phyloP scores from a whole-genome alignment of 2,888 invertebrate genomes.

The Eumacrocentrus americanus region DNA sequence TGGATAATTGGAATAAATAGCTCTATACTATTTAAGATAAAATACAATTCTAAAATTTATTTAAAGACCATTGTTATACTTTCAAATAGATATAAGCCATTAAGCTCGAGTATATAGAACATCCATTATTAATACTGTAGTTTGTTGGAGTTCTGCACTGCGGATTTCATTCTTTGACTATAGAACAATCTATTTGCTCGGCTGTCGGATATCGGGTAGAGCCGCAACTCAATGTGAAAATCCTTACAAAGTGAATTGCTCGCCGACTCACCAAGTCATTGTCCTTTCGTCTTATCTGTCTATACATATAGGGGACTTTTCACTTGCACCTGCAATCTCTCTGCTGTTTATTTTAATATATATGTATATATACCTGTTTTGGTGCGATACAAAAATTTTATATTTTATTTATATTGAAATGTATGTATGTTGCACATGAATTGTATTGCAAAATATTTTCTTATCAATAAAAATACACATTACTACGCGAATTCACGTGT shows the following conservation, averaged over 20 bases:
- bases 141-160: background rate
- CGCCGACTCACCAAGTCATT: constrained; percentile 4
- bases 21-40: background rate
- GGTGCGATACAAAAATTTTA: too few species aligned
- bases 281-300: background rate
- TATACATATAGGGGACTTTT: background rate
- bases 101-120: too few species aligned
- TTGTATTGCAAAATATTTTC: background rate
- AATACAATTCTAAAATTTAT: constrained; percentile 10
- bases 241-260: constrained; percentile 21
- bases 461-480: background rate
- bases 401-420: background rate
- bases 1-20: background rate
- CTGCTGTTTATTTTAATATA: background rate
- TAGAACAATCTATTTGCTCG: constrained; percentile 13
- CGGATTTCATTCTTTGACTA: constrained; percentile 21
- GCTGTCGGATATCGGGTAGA: constrained; percentile 12
- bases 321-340: background rate
- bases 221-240: constrained; percentile 11
- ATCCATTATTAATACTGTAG: constrained; percentile 11
- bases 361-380: too few species aligned
- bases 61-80: background rate
- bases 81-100: too few species aligned
- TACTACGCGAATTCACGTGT: background rate
- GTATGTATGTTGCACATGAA: background rate